Evolutionary conservation across 1,140 invertebrate genomes (phyloP).

Genomic region (Sipha flava): DNA sequence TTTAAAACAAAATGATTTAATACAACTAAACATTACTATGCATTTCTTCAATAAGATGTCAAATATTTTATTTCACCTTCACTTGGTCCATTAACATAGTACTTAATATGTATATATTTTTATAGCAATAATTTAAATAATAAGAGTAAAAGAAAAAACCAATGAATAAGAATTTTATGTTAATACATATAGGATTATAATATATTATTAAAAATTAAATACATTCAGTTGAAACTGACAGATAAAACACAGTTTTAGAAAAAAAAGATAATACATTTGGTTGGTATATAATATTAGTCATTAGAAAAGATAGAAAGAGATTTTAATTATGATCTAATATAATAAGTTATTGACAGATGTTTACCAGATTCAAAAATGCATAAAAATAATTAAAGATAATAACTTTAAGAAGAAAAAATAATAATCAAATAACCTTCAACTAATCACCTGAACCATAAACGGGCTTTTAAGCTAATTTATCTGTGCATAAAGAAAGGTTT

Average conservation of each 20-base stretch:
- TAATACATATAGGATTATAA: conserved; percentile 17
- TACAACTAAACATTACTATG: neutral
- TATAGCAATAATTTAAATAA: neutral
- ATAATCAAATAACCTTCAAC: conserved; percentile 16
- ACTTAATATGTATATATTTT: neutral
- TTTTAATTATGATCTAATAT: neutral
- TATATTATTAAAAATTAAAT: conserved; percentile 28
- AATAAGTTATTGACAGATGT: neutral
- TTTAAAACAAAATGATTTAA: neutral
- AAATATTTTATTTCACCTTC: neutral
- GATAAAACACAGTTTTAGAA: conserved; percentile 18
- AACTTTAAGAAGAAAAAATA: conserved; percentile 11
- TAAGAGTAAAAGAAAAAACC: neutral
- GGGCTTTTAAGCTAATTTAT: conserved; percentile 25
- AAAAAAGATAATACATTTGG: neutral
- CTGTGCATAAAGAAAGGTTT: conserved; percentile 9
- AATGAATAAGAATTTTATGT: neutral
- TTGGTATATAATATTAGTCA: conserved; percentile 9
- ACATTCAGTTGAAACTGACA: neutral
- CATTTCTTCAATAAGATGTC: neutral
- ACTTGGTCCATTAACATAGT: neutral
- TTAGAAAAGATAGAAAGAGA: conserved; percentile 14
- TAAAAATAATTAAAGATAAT: neutral
- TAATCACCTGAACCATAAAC: conserved; percentile 21
- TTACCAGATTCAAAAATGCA: neutral